phyloP scores from a whole-genome alignment of 30 jellyfish, hydroid and myxozoan species.

The Cassiopea andromeda region DNA sequence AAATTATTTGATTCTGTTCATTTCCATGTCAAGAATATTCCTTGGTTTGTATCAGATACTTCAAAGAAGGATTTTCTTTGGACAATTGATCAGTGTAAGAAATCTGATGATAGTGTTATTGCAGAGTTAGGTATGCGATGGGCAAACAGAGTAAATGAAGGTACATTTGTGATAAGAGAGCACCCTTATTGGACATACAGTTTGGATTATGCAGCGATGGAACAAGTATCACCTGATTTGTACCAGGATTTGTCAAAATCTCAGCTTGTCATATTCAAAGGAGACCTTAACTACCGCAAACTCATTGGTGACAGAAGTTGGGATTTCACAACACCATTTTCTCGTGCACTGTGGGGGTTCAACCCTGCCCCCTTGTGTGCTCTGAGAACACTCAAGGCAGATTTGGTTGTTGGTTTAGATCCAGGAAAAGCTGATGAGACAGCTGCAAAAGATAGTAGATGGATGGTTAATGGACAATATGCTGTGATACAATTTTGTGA shows the following conservation, averaged over 20 bases:
- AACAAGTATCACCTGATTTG: conserved; percentile 67
- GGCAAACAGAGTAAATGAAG: conserved; percentile 78
- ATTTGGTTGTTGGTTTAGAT: conserved; percentile 82
- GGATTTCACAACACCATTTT: conserved; percentile 81
- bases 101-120: conserved; percentile 67
- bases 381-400: conserved; percentile 92
- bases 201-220: conserved; percentile 84
- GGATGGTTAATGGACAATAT: conserved; percentile 90
- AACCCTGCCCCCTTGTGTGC: conserved; percentile 95
- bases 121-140: conserved; percentile 81
- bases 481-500: conserved; percentile 93
- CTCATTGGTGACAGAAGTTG: conserved; percentile 91
- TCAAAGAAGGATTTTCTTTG: conserved; percentile 77
- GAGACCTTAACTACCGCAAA: conserved; percentile 94
- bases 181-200: conserved; percentile 92
- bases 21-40: conserved; percentile 93
- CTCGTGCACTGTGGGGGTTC: conserved; percentile 85
- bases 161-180: conserved; percentile 70
- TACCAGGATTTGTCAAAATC: conserved; percentile 74
- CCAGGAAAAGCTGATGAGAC: conserved; percentile 86
- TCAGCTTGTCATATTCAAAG: conserved; percentile 86
- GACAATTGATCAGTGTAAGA: conserved; percentile 86
- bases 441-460: conserved; percentile 59
- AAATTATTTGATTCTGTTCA: conserved; percentile 76
- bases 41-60: conserved; percentile 98